Evolutionary conservation across 2,888 invertebrate species (phyloP).

Genomic region (Oasisia sp.): DNA sequence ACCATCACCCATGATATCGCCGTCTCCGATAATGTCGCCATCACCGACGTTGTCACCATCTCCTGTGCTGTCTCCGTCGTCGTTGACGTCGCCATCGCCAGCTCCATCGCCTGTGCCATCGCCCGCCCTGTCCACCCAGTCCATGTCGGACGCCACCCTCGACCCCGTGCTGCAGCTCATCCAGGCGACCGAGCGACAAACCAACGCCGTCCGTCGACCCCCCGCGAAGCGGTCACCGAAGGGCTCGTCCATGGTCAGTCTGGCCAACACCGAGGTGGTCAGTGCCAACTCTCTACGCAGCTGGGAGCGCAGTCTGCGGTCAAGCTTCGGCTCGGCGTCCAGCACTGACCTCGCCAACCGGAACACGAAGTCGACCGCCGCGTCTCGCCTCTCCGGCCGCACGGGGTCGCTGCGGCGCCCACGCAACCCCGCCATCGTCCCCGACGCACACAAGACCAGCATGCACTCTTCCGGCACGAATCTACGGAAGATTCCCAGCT

Average conservation of each 20-base stretch:
- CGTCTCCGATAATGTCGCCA: not conserved
- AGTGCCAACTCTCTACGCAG: not conserved
- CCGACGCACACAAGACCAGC: not conserved
- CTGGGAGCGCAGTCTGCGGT: constrained; percentile 17
- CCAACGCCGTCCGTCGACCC: not conserved
- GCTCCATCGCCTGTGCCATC: not conserved
- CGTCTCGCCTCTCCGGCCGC: not conserved
- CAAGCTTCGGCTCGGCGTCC: not conserved
- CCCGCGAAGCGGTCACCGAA: not conserved
- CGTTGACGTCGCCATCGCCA: not conserved
- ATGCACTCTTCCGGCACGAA: not conserved
- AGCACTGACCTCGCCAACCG: not conserved
- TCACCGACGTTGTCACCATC: not conserved
- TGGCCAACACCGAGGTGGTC: not conserved
- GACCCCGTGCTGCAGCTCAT: not conserved
- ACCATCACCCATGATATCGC: not conserved
- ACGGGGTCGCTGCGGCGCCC: not conserved
- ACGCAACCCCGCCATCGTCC: not conserved
- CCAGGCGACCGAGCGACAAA: not conserved
- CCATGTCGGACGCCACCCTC: not conserved
- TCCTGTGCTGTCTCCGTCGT: not conserved
- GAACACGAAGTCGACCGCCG: not conserved
- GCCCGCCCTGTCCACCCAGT: not conserved
- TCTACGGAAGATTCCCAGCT: not conserved
- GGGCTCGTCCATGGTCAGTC: not conserved